A percentile compares a stretch with the other conserved stretches of the same genome.
Evolutionary conservation across 2,888 invertebrate species (phyloP).

Genomic region (Meandrusa payeni): DNA sequence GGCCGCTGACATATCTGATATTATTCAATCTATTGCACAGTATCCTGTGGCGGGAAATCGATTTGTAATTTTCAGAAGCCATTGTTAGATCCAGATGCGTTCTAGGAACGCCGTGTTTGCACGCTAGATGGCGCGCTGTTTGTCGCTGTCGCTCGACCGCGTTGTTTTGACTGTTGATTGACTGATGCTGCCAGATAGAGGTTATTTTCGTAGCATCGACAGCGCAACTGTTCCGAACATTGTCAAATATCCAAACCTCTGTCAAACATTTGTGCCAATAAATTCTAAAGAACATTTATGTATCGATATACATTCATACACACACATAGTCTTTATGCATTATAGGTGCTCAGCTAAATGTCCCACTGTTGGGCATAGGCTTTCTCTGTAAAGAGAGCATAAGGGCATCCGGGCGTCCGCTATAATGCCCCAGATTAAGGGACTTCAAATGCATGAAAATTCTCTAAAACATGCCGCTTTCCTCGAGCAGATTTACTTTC

Average conservation of each 20-base stretch:
- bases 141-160: conserved; percentile 36
- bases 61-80: conserved; percentile 25
- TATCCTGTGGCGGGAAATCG: conserved; percentile 30
- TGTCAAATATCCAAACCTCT: conserved; percentile 12
- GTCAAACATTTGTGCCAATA: no score
- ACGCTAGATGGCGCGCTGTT: conserved; percentile 28
- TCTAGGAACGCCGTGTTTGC: conserved; percentile 47
- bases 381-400: no score
- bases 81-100: conserved; percentile 34
- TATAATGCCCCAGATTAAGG: no score
- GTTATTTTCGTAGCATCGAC: conserved; percentile 34
- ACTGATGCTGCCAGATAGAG: conserved; percentile 54
- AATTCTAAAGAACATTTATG: no score
- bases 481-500: no score
- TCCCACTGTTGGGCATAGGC: no score
- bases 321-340: no score
- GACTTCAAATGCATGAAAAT: no score
- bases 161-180: conserved; percentile 75
- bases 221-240: conserved; percentile 14
- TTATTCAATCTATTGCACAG: conserved; percentile 19
- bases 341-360: no score
- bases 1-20: conserved; percentile 15
- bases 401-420: no score
- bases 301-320: no score
- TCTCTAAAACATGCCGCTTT: no score